Evolutionary conservation across 2,888 invertebrate genomes (phyloP).

Genomic region (Phlogophora meticulosa): DNA sequence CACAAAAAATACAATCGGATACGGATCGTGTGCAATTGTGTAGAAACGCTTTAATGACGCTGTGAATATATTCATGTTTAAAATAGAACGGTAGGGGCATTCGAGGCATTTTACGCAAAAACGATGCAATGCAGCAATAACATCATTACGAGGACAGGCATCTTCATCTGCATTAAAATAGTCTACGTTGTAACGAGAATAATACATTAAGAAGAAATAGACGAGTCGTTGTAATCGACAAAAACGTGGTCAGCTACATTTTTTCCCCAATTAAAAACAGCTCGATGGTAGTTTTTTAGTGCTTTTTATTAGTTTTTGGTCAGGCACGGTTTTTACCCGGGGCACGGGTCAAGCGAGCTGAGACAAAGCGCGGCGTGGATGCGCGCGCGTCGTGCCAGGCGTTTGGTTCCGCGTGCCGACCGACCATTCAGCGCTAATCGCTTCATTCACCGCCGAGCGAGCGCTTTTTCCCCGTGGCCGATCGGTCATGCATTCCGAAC

Average conservation of each 20-base stretch:
- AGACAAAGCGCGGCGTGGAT: constrained; percentile 86
- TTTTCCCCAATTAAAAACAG: constrained; percentile 86
- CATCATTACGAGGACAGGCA: constrained; percentile 62
- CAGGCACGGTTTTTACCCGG: constrained; percentile 81
- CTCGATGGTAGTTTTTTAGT: constrained; percentile 78
- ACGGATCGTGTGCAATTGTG: constrained; percentile 54
- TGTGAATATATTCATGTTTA: constrained; percentile 50
- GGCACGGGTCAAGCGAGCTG: constrained; percentile 90
- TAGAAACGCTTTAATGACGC: constrained; percentile 53
- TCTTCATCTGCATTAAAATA: constrained; percentile 72
- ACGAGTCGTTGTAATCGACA: constrained; percentile 71
- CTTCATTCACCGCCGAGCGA: constrained; percentile 87
- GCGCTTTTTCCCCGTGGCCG: constrained; percentile 85
- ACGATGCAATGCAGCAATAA: constrained; percentile 57
- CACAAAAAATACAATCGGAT: constrained; percentile 56
- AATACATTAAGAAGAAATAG: constrained; percentile 66
- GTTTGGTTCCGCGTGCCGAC: constrained; percentile 89
- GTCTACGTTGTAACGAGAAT: constrained; percentile 63
- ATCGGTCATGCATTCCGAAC: constrained; percentile 90
- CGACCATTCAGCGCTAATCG: constrained; percentile 89
- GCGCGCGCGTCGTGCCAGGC: constrained; percentile 82
- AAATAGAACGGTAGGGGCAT: constrained; percentile 46
- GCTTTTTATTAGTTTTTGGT: constrained; percentile 78
- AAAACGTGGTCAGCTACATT: constrained; percentile 78
- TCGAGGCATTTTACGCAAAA: constrained; percentile 48